Evolutionary conservation across 2,797 vertebrate species (phyloP), one percentile per base, ranked within the genome.

Genomic region (Ispidina picta): DNA sequence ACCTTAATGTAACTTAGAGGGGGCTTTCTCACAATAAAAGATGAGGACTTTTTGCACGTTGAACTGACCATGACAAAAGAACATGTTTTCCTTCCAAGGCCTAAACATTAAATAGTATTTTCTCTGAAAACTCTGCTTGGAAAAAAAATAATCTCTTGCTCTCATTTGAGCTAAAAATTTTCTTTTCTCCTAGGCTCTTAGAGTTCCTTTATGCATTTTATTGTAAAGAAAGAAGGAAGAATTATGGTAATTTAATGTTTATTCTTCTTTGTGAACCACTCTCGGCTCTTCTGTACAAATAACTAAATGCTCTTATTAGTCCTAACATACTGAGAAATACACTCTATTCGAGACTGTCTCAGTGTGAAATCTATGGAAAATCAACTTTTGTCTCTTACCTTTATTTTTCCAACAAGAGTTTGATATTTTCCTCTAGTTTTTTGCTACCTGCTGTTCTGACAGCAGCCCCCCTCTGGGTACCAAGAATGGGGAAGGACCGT

Each of bases 161-260:
- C 70, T 92, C 78, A 76, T 86, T 58, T 79, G 59, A 83, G 37
- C 56, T 82, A 81, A 89, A 78, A 81, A 16, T n/a, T 58, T 86
- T 63, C 25, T 89, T 85, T 65, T 77, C 75, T 86, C 74, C 41
- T 86, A 82, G 62, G 83, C 51, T 94, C 80, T 90, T 70, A 75
- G 41, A 87, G 78, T 22, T 78, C 56, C n/a, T 90, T 93, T 77
- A 74, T 0, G 4, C 55, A 80, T 91, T 91, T 81, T 56, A 74
- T 55, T 93, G 89, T 76, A 94, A 94, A 90, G 86, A 86, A 95
- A 91, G 73, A 76, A 90, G 63, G 83, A 92, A 95, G 83, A 94
- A 96, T 90, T 94, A 96, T 93, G 93, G 92, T 94, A 96, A 96
- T 96, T 91, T 81, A 88, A 86, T 95, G 84, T 86, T 94, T 81